Evolutionary conservation across 64 coral and sea anemone species (phyloP), one percentile per base, ranked within the genome.

Genomic region (Montipora sp.): DNA sequence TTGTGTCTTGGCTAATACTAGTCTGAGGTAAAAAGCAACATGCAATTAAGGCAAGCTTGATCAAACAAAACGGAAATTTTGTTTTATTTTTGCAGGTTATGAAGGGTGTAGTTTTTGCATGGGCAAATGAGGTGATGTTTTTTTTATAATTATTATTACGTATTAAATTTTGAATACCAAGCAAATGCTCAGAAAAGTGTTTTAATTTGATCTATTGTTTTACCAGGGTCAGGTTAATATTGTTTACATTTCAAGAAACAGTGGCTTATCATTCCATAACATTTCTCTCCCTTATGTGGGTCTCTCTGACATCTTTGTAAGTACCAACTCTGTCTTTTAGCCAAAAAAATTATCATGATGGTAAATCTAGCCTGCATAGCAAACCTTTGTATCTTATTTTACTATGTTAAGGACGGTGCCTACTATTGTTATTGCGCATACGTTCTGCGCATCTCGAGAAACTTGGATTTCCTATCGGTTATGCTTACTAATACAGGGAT

Each of bases 231-330:
- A 21, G 8, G 63, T 6, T 9, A 14, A 13, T 72, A 13, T 47
- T 8, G 65, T 85, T 85, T 51, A 85, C 65, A 46, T 85, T 22
- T 85, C 82, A 48, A 85, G 48, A 14, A 44, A 85, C 65, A 85
- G 65, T 72, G 82, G 82, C 21, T 9, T 85, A 12, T 71, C 82
- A 21, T 85, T 85, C 19, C 82, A 85, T 44, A 43, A 85, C 36
- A 59, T 71, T 72, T 7, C 44, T 12, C 7, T 72, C 18, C 46
- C 61, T 24, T 3, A 6, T n/a, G 14, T 71, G 15, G 47, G 63
- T 22, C 3, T 85, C 82, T 21, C 61, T 85, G 11, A 49, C 15
- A 2, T 47, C 48, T 71, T 47, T 73, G 82, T 85, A 85, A 49
- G 82, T 71, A 85, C 0, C n/a, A 16, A 49, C 3, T 5, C 7